A percentile compares a stretch with the other conserved stretches of the same genome.
Conservation (phyloP, 64 coral and sea anemone species). For the Platygyra sinensis region DNA sequence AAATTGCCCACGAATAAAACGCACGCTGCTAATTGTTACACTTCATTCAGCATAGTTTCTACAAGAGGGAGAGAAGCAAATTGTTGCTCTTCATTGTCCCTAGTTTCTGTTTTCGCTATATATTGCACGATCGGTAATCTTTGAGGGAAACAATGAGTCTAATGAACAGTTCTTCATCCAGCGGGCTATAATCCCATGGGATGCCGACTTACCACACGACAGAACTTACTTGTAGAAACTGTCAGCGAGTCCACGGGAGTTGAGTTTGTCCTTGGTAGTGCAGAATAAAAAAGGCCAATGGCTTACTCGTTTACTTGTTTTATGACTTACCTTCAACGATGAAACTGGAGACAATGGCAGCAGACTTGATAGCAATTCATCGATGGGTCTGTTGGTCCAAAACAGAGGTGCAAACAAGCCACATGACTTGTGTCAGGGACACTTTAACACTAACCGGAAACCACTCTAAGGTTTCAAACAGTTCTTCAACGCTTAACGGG, state of each 20-base stretch:
- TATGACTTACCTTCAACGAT: background rate
- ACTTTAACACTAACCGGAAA: conserved; percentile 21
- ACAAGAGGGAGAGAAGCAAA: too few species aligned
- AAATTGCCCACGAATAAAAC: too few species aligned
- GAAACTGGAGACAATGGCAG: background rate
- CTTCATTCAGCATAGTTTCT: too few species aligned
- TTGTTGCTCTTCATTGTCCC: too few species aligned
- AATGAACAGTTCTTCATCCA: too few species aligned
- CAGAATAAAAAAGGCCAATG: background rate
- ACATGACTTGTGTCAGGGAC: background rate
- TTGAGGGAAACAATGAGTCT: too few species aligned
- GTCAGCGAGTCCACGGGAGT: background rate
- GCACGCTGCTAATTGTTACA: too few species aligned
- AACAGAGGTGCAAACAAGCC: background rate
- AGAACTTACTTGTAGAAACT: background rate
- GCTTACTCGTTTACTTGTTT: background rate
- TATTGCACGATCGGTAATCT: too few species aligned
- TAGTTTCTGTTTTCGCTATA: too few species aligned
- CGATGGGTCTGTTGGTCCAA: too few species aligned
- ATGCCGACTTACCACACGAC: background rate
- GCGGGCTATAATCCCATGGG: background rate
- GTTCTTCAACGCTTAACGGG: background rate
- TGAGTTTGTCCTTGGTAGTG: too few species aligned
- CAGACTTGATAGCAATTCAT: background rate
- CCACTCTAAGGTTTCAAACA: conserved; percentile 12